Conservation (phyloP, 2,797 vertebrate species). For the Diceros bicornis region DNA sequence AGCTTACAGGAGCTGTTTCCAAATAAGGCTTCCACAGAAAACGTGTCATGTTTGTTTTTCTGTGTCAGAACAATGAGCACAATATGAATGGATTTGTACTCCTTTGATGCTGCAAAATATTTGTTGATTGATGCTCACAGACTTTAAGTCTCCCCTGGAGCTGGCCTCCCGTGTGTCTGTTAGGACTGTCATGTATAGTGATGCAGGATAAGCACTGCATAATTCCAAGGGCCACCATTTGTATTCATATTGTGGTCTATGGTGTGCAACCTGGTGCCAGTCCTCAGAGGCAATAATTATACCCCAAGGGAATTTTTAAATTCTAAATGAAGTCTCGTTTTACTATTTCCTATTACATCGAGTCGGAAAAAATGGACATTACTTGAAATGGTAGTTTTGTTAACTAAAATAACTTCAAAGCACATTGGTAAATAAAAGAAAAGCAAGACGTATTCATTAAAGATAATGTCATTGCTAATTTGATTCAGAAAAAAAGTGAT, state of each 20-base stretch:
- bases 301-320: neutral
- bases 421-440: neutral
- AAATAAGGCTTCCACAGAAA: slow-evolving; percentile 60
- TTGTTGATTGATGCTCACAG: slow-evolving; percentile 18
- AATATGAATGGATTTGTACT: slow-evolving; percentile 15
- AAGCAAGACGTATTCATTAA: neutral
- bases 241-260: neutral
- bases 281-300: neutral
- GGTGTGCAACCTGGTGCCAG: neutral
- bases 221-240: neutral
- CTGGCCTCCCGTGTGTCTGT: neutral
- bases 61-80: slow-evolving; percentile 43
- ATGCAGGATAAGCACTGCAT: neutral
- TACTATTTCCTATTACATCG: neutral
- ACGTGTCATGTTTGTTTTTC: slow-evolving; percentile 49
- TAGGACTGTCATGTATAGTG: neutral
- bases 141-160: neutral
- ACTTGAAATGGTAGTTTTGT: neutral
- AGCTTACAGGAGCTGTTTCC: slow-evolving; percentile 35
- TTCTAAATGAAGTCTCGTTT: slow-evolving; percentile 35
- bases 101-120: slow-evolving; percentile 35
- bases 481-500: neutral
- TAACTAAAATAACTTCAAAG: slow-evolving; percentile 25
- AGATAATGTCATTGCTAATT: neutral
- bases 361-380: neutral